phyloP scores from a whole-genome alignment of 2,797 vertebrate genomes.

The Oceanodroma leucorhoa region DNA sequence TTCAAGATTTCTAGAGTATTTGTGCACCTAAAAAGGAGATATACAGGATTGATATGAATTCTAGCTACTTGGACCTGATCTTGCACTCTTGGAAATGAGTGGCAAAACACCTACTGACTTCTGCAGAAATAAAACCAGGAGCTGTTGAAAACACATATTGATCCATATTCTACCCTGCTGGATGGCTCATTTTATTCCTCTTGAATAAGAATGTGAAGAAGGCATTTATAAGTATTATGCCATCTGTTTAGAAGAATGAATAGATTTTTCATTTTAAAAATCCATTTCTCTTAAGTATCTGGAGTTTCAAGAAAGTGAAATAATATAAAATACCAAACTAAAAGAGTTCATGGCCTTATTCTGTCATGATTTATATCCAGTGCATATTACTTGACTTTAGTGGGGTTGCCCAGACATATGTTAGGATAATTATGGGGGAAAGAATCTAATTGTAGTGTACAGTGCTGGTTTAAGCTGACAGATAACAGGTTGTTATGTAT shows the following conservation, averaged over 20 bases:
- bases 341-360: constrained; percentile 19
- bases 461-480: constrained; percentile 6
- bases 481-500: constrained; percentile 47
- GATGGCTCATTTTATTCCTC: not conserved
- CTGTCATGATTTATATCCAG: constrained; percentile 9
- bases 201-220: not conserved
- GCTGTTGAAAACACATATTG: not conserved
- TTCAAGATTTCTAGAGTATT: not conserved
- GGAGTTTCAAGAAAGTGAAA: not conserved
- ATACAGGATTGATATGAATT: not conserved
- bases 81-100: not conserved
- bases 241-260: not conserved
- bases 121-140: not conserved
- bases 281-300: not conserved
- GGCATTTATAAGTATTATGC: not conserved
- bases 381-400: not conserved
- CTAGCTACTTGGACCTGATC: not conserved
- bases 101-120: not conserved
- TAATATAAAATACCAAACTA: not conserved
- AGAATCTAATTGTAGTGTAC: constrained; percentile 2
- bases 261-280: constrained; percentile 36
- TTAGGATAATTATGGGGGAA: constrained; percentile 17
- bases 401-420: constrained; percentile 1
- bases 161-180: not conserved
- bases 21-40: not conserved